Conservation (phyloP, 2,797 vertebrate species). For the Semaprochilodus insignis region DNA sequence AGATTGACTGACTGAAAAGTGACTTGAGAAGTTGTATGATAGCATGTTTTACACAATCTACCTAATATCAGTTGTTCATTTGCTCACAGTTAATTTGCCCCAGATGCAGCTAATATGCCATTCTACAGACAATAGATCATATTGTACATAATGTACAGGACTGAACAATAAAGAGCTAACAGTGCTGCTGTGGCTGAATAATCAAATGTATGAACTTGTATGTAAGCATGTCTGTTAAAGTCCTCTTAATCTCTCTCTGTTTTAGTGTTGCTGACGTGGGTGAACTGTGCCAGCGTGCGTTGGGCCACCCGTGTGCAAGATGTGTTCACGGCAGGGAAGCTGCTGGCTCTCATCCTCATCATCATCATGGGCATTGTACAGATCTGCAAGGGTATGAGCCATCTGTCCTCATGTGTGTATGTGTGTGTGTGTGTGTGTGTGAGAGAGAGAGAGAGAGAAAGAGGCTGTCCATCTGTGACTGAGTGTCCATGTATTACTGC, state of each 20-base stretch:
- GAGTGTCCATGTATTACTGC: neutral
- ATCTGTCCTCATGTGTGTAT: neutral
- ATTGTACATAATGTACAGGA: too few relatives aligned
- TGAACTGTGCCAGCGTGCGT: slow-evolving; percentile 91
- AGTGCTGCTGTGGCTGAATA: neutral
- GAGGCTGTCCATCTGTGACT: slow-evolving; percentile 2
- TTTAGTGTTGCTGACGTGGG: slow-evolving; percentile 89
- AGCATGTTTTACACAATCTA: too few relatives aligned
- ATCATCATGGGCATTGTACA: slow-evolving; percentile 93
- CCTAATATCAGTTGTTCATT: too few relatives aligned
- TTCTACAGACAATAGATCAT: too few relatives aligned
- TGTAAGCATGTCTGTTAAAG: slow-evolving; percentile 8
- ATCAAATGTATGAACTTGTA: neutral
- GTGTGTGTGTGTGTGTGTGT: neutral
- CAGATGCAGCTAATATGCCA: too few relatives aligned
- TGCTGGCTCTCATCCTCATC: slow-evolving; percentile 90
- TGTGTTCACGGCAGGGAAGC: slow-evolving; percentile 91
- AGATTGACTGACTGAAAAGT: too few relatives aligned
- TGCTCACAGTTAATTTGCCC: too few relatives aligned
- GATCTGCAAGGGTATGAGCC: slow-evolving; percentile 88
- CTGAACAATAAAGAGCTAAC: too few relatives aligned
- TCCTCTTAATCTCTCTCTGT: neutral
- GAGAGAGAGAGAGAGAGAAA: neutral
- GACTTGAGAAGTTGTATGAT: too few relatives aligned
- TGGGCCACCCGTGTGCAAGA: slow-evolving; percentile 95